A percentile compares a stretch with the other conserved stretches of the same genome.
Conservation (phyloP, 2,113 vertebrate genomes). For the Scytalopus superciliaris region DNA sequence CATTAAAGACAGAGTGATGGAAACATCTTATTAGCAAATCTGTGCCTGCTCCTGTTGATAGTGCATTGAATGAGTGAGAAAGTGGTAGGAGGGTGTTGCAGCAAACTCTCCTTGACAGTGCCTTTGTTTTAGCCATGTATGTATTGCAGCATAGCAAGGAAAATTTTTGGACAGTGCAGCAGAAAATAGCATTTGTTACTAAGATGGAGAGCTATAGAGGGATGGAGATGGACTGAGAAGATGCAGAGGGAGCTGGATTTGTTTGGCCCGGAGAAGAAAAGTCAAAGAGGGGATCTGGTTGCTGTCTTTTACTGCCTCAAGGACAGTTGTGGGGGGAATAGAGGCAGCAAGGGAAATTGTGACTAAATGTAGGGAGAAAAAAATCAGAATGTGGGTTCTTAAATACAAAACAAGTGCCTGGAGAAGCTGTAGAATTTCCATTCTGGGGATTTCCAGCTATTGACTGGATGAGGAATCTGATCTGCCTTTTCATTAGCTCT, state of each 20-base stretch:
- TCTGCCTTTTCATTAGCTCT: background rate
- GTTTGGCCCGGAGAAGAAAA: background rate
- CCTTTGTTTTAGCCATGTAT: background rate
- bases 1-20: background rate
- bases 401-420: background rate
- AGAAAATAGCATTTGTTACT: background rate
- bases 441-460: background rate
- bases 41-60: background rate
- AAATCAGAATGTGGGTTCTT: background rate
- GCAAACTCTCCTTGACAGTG: background rate
- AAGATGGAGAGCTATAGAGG: background rate
- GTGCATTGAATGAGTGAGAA: background rate
- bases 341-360: background rate
- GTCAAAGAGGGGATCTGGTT: background rate
- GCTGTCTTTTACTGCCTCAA: background rate
- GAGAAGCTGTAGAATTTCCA: background rate
- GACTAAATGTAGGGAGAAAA: accelerated
- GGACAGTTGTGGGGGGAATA: background rate
- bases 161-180: background rate
- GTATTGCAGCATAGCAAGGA: background rate
- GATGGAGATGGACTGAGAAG: background rate
- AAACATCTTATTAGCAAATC: background rate
- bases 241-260: background rate
- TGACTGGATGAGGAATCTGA: background rate
- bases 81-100: background rate